Base-by-base conservation (phyloP, 2,888 invertebrate species). In the Pycnomerus fuliginosus region DNA sequence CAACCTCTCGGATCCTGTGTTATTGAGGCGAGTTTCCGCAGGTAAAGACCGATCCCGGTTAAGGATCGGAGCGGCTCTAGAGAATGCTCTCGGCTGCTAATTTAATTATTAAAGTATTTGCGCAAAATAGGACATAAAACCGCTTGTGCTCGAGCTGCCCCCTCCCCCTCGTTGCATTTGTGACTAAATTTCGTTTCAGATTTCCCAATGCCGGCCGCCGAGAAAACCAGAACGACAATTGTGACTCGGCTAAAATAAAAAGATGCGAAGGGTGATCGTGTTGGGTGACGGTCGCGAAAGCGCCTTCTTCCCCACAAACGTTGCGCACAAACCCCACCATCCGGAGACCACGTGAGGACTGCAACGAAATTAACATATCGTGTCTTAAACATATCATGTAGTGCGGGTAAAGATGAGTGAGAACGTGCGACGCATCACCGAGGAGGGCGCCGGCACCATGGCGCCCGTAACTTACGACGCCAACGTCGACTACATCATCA, bases 401-500 rank as follows among this genome's bases (percentile, higher is more conserved):
- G 50, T 48, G 46, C 14, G 36, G 15, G 14, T 37, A 43, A 63
- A 50, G 48, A 68, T 67, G 67, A 60, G 60, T 50, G 63, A 65
- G 34, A 54, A 57, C 34, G 45, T 50, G 45, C 55, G 51, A 23
- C 57, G 56, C 33, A 45, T 53, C 48, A 60, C 62, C 53, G 62
- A 64, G 52, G 60, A n/a, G n/a, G n/a, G n/a, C n/a, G 57, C 63
- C 40, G 64, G 65, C 44, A 61, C 59, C 33, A 67, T 69, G 66
- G 64, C 67, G 27, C 67, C 69, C 23, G 67, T 62, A 20, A 59
- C 67, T 38, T 71, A 70, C 55, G 72, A 73, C 47, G 62, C 67
- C 28, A 73, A 72, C 53, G 77, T 76, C 67, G 87, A 87, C 67
- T 87, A 87, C 65, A 87, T 90, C 61, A 87, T 90, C 70, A 87